Evolutionary conservation across 2,888 invertebrate genomes (phyloP), one percentile per base, ranked within the genome.

Genomic region (Agrochola macilenta): DNA sequence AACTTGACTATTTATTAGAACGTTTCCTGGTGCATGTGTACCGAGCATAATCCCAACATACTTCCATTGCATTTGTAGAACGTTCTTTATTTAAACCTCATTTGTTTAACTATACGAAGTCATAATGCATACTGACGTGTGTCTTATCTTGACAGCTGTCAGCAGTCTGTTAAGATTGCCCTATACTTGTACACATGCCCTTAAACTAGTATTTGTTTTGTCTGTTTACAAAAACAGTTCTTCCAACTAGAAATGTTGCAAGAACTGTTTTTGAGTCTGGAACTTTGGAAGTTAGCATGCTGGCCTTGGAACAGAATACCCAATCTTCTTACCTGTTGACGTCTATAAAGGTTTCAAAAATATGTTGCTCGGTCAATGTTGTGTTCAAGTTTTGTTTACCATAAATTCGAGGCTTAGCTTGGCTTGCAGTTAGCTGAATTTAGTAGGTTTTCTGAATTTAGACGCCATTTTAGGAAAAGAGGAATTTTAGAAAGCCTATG

Each of bases 141-240:
- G 3, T 0, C 20, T 61, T 84, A 80, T 84, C 82, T 81, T 70
- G 85, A 76, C 82, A 81, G 69, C 81, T 79, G 75, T 79, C 84
- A 74, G 23, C 3, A 17, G 20, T 14, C 14, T 65, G 26, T 43
- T 35, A 80, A 35, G 57, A 84, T 82, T 72, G 69, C n/a, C 35
- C 64, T 69, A 49, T 79, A 76, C 58, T 82, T 74, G 75, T 69
- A 54, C 66, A 58, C 35, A 52, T 65, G 64, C 64, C 69, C 64
- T 74, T 57, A 35, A 0, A 69, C 14, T 49, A 26, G 26, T 35
- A 52, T 76, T 14, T 83, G 54, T 52, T 76, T 54, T 61, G 20
- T 49, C 0, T 54, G 68, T 68, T 61, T 63, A 72, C 61, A 26
- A 26, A 69, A 64, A 82, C 35, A 57, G 20, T 49, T 30, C 66